Base-by-base conservation (phyloP, 2,113 vertebrate species). In the Caranx melampygus region DNA sequence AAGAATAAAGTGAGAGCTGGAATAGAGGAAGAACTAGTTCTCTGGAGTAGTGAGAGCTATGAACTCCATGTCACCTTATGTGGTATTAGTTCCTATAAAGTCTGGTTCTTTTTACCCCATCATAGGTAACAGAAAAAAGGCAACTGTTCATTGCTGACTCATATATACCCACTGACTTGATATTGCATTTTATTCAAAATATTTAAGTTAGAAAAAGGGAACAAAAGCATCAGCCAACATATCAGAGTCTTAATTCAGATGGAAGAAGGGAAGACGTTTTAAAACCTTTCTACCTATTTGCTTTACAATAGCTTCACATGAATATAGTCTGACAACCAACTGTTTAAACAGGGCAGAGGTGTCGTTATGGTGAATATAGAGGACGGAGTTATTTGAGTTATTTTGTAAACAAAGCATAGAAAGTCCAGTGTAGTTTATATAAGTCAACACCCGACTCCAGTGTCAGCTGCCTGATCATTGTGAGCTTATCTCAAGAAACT, bases 401-500 rank as follows among this genome's bases (percentile, higher is more conserved):
- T 21, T 10, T 18, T 52, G 79, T 79, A 64, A 63, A 26, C 54
- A 54, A 14, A 8, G 6, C 49, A 9, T 3, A 51, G 6, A 58
- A 64, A 68, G 59, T 12, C 47, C 82, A 81, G 78, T 52, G 83
- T 34, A 44, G 52, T 66, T 18, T 68, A 33, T 20, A 11, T 49
- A 73, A 83, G 61, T 83, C 73, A 75, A 81, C 66, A 68, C 31
- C n/a, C 13, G 37, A n/a, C 13, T 20, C 0, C 0, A 61, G 45
- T 16, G 20, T 12, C 3, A 16, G 7, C 59, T 61, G 0, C 26
- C 26, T 67, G 51, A 71, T 75, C 44, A 61, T 66, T 72, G 62
- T 49, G 51, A 72, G 77, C 65, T 78, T 81, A 81, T 78, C 77
- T 40, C 18, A 44, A 5, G 68, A 72, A 21, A 42, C 16, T 1